Conservation (phyloP, 1,140 invertebrate genomes). For the Lutraria rhynchaena region DNA sequence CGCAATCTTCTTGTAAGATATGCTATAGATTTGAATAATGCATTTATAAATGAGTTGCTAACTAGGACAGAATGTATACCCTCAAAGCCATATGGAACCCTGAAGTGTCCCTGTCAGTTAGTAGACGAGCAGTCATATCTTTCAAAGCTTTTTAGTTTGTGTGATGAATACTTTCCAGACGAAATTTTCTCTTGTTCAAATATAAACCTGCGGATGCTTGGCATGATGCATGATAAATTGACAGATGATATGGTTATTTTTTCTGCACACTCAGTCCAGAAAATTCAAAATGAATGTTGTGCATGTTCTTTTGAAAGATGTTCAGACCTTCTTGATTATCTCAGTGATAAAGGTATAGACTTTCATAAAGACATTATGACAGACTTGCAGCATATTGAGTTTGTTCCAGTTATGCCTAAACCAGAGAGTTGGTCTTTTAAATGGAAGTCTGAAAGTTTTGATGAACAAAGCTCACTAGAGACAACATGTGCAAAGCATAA, state of each 20-base stretch:
- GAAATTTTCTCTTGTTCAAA: no score
- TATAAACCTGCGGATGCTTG: conserved; percentile 22
- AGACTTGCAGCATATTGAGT: conserved; percentile 29
- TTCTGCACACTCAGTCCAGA: conserved; percentile 39
- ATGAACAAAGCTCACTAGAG: not conserved
- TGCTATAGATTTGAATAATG: no score
- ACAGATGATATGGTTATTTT: conserved; percentile 45
- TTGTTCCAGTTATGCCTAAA: conserved; percentile 54
- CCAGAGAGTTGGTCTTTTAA: conserved; percentile 55
- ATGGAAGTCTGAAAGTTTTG: conserved; percentile 49
- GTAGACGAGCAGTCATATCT: no score
- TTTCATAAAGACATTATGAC: not conserved
- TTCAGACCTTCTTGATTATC: conserved; percentile 22
- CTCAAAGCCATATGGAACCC: no score
- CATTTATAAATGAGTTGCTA: no score
- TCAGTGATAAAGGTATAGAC: not conserved
- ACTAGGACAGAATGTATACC: no score
- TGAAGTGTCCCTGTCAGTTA: no score
- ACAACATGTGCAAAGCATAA: not conserved
- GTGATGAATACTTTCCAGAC: no score
- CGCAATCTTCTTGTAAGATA: no score
- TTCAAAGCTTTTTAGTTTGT: no score
- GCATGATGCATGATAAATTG: conserved; percentile 53
- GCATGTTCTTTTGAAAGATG: conserved; percentile 33
- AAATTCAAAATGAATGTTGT: conserved; percentile 14